These are phyloP conservation scores for Zosterops borbonicus DNA, from an alignment of 2,113 vertebrate genomes.

Conservation along the genomic window DNA sequence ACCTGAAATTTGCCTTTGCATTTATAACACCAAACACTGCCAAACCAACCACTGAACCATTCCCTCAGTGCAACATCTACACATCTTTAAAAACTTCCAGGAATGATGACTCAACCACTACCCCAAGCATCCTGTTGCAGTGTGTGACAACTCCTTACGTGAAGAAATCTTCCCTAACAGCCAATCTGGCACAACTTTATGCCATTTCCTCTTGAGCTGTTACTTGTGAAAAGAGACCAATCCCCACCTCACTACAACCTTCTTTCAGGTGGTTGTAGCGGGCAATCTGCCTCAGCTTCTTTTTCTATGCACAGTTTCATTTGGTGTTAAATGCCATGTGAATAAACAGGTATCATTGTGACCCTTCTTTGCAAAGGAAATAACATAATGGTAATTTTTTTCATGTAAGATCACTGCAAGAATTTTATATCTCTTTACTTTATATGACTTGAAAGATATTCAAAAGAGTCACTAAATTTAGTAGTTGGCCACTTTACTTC, in stretches of 20 bases:
- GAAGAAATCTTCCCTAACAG: not conserved
- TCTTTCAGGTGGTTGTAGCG: not conserved
- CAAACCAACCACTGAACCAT: not conserved
- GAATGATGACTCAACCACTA: not conserved
- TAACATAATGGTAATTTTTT: not conserved
- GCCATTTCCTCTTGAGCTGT: not conserved
- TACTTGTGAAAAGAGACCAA: not conserved
- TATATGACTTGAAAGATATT: not conserved
- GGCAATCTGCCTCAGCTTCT: not conserved
- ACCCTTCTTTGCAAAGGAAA: not conserved
- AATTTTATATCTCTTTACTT: not conserved
- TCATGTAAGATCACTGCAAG: not conserved
- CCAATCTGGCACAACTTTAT: fast-evolving
- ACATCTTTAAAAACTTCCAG: not conserved
- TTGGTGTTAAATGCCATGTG: not conserved
- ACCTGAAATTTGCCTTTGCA: too few relatives aligned
- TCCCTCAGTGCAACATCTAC: not conserved
- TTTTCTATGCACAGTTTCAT: not conserved
- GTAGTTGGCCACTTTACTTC: not conserved
- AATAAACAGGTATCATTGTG: not conserved
- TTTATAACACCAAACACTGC: not conserved
- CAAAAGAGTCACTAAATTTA: not conserved
- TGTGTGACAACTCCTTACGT: fast-evolving
- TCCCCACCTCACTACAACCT: not conserved
- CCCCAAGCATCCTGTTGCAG: not conserved